These are phyloP conservation scores for Coregonus suidteri DNA, from an alignment of 2,797 vertebrate species.

Conservation along the genomic window DNA sequence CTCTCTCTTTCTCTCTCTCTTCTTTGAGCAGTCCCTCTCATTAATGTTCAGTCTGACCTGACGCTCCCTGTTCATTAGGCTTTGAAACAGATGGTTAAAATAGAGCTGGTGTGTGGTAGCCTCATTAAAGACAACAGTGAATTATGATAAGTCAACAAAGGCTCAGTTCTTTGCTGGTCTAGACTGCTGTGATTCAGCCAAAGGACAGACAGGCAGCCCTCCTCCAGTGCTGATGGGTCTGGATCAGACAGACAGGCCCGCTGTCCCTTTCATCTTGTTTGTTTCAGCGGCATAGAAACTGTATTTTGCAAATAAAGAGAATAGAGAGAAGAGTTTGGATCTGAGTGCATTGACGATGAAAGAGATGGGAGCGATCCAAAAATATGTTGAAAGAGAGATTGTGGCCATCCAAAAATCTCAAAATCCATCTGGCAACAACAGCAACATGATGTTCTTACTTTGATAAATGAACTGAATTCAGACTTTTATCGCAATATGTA, in stretches of 20 bases:
- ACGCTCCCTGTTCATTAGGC: slow-evolving; percentile 64
- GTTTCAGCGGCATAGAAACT: background rate
- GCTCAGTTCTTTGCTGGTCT: slow-evolving; percentile 50
- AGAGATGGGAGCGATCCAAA: background rate
- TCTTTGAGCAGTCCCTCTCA: slow-evolving; percentile 52
- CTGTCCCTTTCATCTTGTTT: background rate
- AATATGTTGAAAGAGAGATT: background rate
- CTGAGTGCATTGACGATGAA: background rate
- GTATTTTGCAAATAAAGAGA: background rate
- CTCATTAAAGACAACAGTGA: slow-evolving; percentile 59
- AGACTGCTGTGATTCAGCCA: slow-evolving; percentile 44
- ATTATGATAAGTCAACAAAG: slow-evolving; percentile 66
- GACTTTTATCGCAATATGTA: no score
- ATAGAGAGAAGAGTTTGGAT: background rate
- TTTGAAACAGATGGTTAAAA: slow-evolving; percentile 70
- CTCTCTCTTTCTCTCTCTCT: slow-evolving; percentile 29
- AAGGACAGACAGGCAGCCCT: background rate
- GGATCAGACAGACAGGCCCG: background rate
- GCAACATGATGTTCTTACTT: background rate
- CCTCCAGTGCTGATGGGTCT: background rate
- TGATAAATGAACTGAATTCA: no score
- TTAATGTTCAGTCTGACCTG: slow-evolving; percentile 58
- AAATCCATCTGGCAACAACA: background rate
- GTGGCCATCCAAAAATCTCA: background rate
- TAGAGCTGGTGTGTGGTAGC: slow-evolving; percentile 47